Evolutionary conservation across 1,140 invertebrate species (phyloP), one percentile per base, ranked within the genome.

Genomic region (Drosophila sechellia): DNA sequence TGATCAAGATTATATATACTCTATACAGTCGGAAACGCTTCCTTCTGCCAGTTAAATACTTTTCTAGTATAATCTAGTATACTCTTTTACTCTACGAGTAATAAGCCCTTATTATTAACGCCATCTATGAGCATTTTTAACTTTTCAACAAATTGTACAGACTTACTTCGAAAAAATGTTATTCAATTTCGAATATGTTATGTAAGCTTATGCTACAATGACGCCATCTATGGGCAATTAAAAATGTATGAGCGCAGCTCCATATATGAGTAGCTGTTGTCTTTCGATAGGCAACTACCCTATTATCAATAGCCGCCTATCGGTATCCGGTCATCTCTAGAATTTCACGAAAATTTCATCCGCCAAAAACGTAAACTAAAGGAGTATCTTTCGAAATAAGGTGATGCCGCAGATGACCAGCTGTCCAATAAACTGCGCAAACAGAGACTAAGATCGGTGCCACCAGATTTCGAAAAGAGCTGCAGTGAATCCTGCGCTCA

Each of bases 311-410:
- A 4, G 37, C 8, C 17, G 27, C 13, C 46, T 8, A 45, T 63
- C 46, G 57, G 48, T 25, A 25, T 12, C 17, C 8, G 0, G 22
- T 10, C 42, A 39, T 12, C 71, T 52, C 52, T 74, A 74, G 58
- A 31, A 31, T 31, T 31, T 31, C 31, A 31, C 70, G 71, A 74
- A 74, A 74, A 74, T 55, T 74, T 74, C 58, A 74, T 74, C 58
- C 66, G 69, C 66, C 43, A 63, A 81, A 64, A 68, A 77, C 60
- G 35, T 66, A 61, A 79, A 72, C 73, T 71, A 57, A 74, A 53
- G 39, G 39, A 43, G 52, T 71, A 31, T 45, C 43, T 48, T 56
- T 49, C 15, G 10, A 76, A 50, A 42, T 56, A 55, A 8, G 6
- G n/a, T 5, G 15, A 46, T 64, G 39, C 31, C 10, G 8, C 40